Base-by-base conservation (phyloP, 1,140 invertebrate genomes). In the Caerostris darwini region DNA sequence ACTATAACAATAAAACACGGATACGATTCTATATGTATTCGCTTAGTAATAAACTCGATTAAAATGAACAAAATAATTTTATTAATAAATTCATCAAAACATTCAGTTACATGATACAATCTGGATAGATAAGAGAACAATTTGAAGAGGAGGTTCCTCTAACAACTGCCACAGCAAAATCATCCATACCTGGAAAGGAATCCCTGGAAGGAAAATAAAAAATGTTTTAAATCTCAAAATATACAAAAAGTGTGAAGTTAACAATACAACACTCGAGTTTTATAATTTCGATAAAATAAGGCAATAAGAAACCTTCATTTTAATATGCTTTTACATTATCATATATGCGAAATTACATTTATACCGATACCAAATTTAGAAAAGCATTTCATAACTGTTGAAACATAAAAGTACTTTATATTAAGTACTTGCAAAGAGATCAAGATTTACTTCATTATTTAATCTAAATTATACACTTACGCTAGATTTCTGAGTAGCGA, bases 121-220 rank as follows among this genome's bases (percentile, higher is more conserved):
- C 92, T 4, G 92, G 92, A 88, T 94, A 94, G 54, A 94, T 14
- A 8, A 94, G 54, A 34, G 92, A 94, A 88, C 92, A 94, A 50
- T 94, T 94, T 8, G 85, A 77, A 4, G 92, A 88, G 7, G 92
- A 94, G 2, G 92, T 94, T 19, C 92, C 92, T 4, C 92, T n/a
- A 17, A 94, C 56, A 3, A 94, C 86, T 12, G 92, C 92, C 53
- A 89, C 83, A 14, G 86, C 92, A n/a, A 61, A 94, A 54, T 89
- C 86, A 89, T 94, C 92, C 69, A 94, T 19, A 56, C 69, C 69
- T 8, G 92, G 92, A 67, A 50, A 94, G 82, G 85, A 54, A 57
- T 94, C 83, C 50, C 92, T 94, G 92, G 89, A 94, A 89, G 10
- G 6, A 58, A 4, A 85, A 56, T n/a, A 67, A 57, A 19, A 77